Evolutionary conservation across 92 coral and sea anemone species (phyloP).

Genomic region (Phymanthus crucifer): DNA sequence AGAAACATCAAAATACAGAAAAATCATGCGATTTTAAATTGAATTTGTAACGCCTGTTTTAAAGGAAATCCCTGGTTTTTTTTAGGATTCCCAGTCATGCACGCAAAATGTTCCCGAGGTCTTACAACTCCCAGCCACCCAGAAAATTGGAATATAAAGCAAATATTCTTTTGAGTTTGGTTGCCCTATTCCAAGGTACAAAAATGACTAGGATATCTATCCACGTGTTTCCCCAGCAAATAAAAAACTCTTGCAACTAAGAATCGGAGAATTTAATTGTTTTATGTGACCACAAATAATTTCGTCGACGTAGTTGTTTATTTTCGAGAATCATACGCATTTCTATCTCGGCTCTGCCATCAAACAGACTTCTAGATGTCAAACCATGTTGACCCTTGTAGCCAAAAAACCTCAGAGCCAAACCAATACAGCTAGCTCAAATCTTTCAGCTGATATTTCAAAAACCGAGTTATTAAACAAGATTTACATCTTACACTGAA

Average conservation of each 20-base stretch:
- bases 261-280: constrained; percentile 1
- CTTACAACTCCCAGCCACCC: not conserved
- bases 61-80: not conserved
- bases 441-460: not conserved
- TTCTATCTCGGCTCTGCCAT: constrained; percentile 19
- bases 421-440: not conserved
- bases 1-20: not conserved
- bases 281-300: constrained; percentile 5
- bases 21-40: not conserved
- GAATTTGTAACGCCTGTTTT: constrained; percentile 10
- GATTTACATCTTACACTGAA: constrained; percentile 31
- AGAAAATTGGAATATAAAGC: not conserved
- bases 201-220: not conserved
- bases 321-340: constrained; percentile 14
- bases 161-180: not conserved
- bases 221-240: not conserved
- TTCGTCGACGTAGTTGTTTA: constrained; percentile 14
- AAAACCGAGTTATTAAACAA: constrained; percentile 33
- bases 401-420: constrained; percentile 19
- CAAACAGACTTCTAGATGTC: constrained; percentile 40
- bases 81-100: not conserved
- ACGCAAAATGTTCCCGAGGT: not conserved
- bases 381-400: constrained; percentile 26
- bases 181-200: not conserved
- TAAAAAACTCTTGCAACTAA: not conserved